Conservation (phyloP, 2,113 vertebrate genomes). For the Corythoichthys intestinalis region DNA sequence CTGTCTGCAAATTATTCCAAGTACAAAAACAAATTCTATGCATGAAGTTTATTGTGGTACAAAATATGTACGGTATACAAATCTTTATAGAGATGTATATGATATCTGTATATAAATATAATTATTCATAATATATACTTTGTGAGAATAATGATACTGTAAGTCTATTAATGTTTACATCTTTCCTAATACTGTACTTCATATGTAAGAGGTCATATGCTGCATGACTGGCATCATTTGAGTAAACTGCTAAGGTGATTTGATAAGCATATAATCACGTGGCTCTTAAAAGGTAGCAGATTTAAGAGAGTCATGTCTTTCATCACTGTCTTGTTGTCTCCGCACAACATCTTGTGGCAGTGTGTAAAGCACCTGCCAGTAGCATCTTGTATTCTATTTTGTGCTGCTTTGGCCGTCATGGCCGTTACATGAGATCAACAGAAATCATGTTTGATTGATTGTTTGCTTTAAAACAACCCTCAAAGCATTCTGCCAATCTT, state of each 20-base stretch:
- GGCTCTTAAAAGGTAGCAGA: conserved; percentile 14
- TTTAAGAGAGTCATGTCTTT: conserved; percentile 15
- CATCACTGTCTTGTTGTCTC: conserved; percentile 34
- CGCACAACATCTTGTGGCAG: conserved; percentile 33
- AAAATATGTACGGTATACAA: conserved; percentile 38
- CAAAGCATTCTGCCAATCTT: conserved; percentile 55
- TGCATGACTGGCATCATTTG: conserved; percentile 61
- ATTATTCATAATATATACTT: conserved; percentile 33
- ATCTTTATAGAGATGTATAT: conserved; percentile 1
- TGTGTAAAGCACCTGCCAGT: conserved; percentile 21
- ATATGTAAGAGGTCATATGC: conserved; percentile 50
- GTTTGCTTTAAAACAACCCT: conserved; percentile 30
- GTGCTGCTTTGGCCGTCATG: conserved; percentile 19
- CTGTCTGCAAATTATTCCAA: conserved; percentile 61
- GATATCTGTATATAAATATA: conserved; percentile 34
- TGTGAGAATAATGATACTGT: conserved; percentile 52
- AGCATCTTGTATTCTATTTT: conserved; percentile 25
- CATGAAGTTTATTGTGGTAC: conserved; percentile 72
- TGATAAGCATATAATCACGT: conserved; percentile 37
- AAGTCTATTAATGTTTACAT: conserved; percentile 63
- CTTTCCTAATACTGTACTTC: conserved; percentile 38
- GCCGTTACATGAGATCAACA: conserved; percentile 20
- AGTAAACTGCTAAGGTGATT: conserved; percentile 39
- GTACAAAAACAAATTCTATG: conserved; percentile 62
- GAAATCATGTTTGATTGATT: conserved; percentile 15